Evolutionary conservation across 2,888 invertebrate genomes (phyloP), one percentile per base, ranked within the genome.

Genomic region (Carcina quercana): DNA sequence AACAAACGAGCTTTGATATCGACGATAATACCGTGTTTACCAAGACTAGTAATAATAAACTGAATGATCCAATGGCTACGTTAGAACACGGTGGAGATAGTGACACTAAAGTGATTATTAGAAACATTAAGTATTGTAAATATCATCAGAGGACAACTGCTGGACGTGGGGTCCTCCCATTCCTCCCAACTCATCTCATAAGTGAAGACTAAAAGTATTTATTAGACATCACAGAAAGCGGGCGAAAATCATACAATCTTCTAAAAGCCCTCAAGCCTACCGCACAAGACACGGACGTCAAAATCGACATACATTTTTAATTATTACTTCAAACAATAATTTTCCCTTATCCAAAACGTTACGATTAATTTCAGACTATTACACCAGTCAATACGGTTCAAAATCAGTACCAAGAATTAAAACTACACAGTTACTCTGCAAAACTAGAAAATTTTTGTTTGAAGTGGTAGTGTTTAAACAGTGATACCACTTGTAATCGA

Each of bases 311-410:
- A n/a, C 11, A 22, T 3, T 24, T 3, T 12, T 24, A 24, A 12
- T n/a, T 13, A 3, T n/a, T 7, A 60, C 69, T 70, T 68, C 72
- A 73, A 74, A 74, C 74, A 72, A 70, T 51, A 66, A 72, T 66
- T 70, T 69, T 66, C 66, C 51, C 56, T 61, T 61, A 65, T 50
- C 47, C 45, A 45, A 42, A 45, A 43, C 38, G 32, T 41, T 44
- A 45, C 34, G 38, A 57, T 61, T 61, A 62, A 71, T 53, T 65
- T 78, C 71, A 73, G 72, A 75, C 73, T 73, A 67, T 61, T 60
- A 52, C 53, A 59, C 61, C 64, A 69, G 66, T 68, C 69, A 54
- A 59, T 49, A 51, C 51, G 52, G 54, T 54, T 53, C 54, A 53
- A n/a, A 69, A 68, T 69, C 66, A 70, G 66, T 74, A 66, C 64